phyloP scores from a whole-genome alignment of 2,888 invertebrate genomes.

The Cistogaster globosa region DNA sequence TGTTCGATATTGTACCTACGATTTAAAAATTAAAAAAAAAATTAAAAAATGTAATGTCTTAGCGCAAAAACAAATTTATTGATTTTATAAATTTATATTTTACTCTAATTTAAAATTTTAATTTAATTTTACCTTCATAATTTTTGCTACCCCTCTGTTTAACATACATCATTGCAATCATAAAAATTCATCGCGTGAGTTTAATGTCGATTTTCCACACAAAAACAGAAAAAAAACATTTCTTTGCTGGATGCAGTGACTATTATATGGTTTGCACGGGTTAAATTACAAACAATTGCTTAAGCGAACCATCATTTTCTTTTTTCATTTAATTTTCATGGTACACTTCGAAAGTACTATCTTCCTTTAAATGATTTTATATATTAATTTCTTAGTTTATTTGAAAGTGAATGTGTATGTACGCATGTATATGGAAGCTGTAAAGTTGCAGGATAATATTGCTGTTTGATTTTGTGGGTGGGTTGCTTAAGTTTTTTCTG shows the following conservation, averaged over 20 bases:
- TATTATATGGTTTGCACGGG: conserved; percentile 61
- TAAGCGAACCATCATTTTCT: not conserved
- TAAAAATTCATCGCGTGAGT: conserved; percentile 55
- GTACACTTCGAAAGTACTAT: conserved; percentile 17
- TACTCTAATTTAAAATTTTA: too few relatives aligned
- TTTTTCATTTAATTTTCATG: not conserved
- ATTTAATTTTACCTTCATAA: not conserved
- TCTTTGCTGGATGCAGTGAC: conserved; percentile 48
- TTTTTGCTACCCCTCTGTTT: conserved; percentile 23
- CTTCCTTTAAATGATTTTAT: conserved; percentile 75
- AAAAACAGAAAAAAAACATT: not conserved
- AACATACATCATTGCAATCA: conserved; percentile 1
- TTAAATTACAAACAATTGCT: conserved; percentile 58
- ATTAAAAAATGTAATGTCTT: too few relatives aligned
- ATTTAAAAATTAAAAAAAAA: too few relatives aligned
- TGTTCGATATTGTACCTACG: too few relatives aligned
- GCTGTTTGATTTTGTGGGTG: conserved; percentile 42
- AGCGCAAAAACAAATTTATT: too few relatives aligned
- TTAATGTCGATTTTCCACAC: conserved; percentile 27
- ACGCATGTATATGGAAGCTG: conserved; percentile 78
- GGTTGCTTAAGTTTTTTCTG: conserved; percentile 42
- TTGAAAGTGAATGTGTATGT: not conserved
- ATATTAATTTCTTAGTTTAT: conserved; percentile 62
- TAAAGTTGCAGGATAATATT: conserved; percentile 79
- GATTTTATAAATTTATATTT: too few relatives aligned